Base-by-base conservation (phyloP, 2,113 vertebrate genomes). In the Miniopterus natalensis region DNA sequence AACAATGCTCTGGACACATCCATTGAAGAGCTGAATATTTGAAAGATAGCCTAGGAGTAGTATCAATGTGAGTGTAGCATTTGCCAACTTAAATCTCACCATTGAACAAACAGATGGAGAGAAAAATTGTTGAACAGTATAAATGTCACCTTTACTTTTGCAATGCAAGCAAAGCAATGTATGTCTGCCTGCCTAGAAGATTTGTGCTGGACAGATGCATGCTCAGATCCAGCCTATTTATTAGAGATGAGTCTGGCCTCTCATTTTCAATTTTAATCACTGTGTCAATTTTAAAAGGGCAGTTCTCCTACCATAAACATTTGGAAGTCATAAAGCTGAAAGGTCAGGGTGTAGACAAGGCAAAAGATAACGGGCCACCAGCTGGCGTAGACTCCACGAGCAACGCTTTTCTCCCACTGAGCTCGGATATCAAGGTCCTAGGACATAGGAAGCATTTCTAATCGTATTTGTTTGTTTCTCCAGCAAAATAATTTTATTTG, bases 131-230 rank as follows among this genome's bases (percentile, higher is more conserved):
- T 91, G 73, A 95, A 97, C 4, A 40, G 57, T 93, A 95, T 92
- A 97, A 97, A 98, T 97, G 96, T 97, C 97, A 97, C 97, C 96
- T 97, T 97, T 93, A 92, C 83, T 97, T 92, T 96, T 97, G 88
- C 31, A 29, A 49, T 90, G 0, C 49, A 93, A 88, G 92, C 74
- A 59, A 93, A 89, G 42, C 95, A 92, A 84, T 88, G 84, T 77
- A 86, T 94, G 74, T 47, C 59, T 89, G 66, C 88, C 96, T 90
- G 71, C 91, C 94, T 88, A 87, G 92, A 95, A 85, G 85, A 84
- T 42, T 97, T 85, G 84, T 93, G 74, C 79, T 93, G 97, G 90
- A 91, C 94, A 98, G 97, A 97, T 95, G 78, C 92, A 97, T 95
- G 80, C 91, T 98, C 84, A 84, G 92, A 97, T 78, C 63, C 95